Evolutionary conservation across 1,140 invertebrate genomes (phyloP).

Genomic region (Gonatopus flavifemur): DNA sequence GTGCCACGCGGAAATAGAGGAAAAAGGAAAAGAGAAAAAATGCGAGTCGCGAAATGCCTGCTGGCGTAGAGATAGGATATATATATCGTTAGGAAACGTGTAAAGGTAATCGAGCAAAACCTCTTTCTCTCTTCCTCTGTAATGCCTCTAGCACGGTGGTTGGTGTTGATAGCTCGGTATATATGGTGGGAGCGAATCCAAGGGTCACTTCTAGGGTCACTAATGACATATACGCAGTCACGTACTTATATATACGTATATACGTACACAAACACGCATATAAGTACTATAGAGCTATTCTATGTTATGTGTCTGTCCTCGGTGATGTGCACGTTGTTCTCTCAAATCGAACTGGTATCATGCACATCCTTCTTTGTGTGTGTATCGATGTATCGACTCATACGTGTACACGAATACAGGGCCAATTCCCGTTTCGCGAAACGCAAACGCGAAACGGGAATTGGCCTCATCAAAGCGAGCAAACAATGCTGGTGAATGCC

Average conservation of each 20-base stretch:
- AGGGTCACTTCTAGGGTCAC: conserved; percentile 44
- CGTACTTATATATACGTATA: not conserved
- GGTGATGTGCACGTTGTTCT: too few species aligned
- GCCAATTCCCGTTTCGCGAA: too few species aligned
- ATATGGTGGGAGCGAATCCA: conserved; percentile 43
- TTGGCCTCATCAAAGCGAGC: conserved; percentile 59
- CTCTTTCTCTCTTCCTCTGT: conserved; percentile 3
- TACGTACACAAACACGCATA: not conserved
- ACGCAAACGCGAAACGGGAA: conserved; percentile 49
- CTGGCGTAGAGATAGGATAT: not conserved
- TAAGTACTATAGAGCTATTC: too few species aligned
- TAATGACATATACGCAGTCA: conserved; percentile 54
- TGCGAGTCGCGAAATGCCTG: not conserved
- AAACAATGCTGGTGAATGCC: conserved; percentile 55
- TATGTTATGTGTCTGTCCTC: too few species aligned
- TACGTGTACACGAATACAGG: conserved; percentile 16
- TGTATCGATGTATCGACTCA: conserved; percentile 7
- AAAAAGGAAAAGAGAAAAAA: not conserved
- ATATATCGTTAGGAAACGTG: conserved; percentile 29
- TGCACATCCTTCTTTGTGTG: too few species aligned
- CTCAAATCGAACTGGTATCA: conserved; percentile 12
- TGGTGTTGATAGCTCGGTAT: conserved; percentile 47
- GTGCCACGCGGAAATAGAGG: not conserved
- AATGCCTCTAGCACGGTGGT: conserved; percentile 37
- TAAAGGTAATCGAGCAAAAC: too few species aligned